Evolutionary conservation across 2,888 invertebrate species (phyloP).

Genomic region (Epistrophe eligans): DNA sequence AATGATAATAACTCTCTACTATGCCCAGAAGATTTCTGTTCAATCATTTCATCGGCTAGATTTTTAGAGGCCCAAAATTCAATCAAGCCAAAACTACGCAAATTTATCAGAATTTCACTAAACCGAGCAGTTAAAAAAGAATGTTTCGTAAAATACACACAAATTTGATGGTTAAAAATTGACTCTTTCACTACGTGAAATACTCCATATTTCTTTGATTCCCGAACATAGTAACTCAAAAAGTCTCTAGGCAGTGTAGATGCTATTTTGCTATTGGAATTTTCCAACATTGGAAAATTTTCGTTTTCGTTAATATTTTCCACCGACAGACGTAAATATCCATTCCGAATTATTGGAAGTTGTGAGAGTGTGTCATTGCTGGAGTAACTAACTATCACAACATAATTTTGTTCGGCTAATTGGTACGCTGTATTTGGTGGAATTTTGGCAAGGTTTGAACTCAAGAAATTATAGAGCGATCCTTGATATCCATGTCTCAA

Average conservation of each 20-base stretch:
- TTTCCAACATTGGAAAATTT: constrained; percentile 1
- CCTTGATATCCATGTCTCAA: constrained; percentile 76
- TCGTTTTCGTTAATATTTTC: constrained; percentile 7
- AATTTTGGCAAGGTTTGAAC: constrained; percentile 59
- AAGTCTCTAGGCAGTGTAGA: constrained; percentile 71
- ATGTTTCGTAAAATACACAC: constrained; percentile 76
- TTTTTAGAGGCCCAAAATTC: constrained; percentile 62
- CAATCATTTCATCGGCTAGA: constrained; percentile 4
- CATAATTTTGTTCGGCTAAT: constrained; percentile 61
- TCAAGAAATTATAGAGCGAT: constrained; percentile 75
- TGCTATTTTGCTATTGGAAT: constrained; percentile 15
- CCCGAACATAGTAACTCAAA: constrained; percentile 56
- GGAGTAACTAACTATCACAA: constrained; percentile 73
- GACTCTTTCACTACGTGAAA: constrained; percentile 71
- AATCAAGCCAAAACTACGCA: constrained; percentile 71
- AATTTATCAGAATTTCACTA: constrained; percentile 58
- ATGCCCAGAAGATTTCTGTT: no score
- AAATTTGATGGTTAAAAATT: constrained; percentile 73
- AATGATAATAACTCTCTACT: constrained; percentile 3
- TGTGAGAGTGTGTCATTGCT: constrained; percentile 59
- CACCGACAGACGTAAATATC: neutral
- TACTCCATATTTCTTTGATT: constrained; percentile 58
- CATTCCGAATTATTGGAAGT: constrained; percentile 3
- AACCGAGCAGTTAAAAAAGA: constrained; percentile 67
- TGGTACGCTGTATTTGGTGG: constrained; percentile 70